Evolutionary conservation across 2,888 invertebrate genomes (phyloP).

Genomic region (Heliconius ethilla): DNA sequence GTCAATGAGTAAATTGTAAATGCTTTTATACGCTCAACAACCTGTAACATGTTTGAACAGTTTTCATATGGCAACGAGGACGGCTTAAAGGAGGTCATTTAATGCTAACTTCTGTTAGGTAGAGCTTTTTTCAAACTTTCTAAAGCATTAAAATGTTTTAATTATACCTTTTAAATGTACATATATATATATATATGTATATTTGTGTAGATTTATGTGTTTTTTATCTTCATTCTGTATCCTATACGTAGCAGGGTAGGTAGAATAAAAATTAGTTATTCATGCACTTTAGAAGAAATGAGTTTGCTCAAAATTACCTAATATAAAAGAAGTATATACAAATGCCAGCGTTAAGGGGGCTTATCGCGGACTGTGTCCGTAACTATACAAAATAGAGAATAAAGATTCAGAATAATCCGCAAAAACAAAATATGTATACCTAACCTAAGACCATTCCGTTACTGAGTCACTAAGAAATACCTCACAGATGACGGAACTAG

Average conservation of each 20-base stretch:
- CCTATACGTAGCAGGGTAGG: not conserved
- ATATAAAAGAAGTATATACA: too few species aligned
- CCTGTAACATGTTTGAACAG: slow-evolving; percentile 46
- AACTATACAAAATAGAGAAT: too few species aligned
- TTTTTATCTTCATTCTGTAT: not conserved
- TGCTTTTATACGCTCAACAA: slow-evolving; percentile 47
- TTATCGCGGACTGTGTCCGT: too few species aligned
- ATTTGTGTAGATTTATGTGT: not conserved
- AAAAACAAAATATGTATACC: too few species aligned
- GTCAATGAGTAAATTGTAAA: slow-evolving; percentile 48
- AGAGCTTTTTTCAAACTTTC: slow-evolving; percentile 19
- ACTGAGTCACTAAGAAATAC: too few species aligned
- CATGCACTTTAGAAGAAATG: too few species aligned
- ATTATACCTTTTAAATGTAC: not conserved
- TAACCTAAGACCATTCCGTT: too few species aligned
- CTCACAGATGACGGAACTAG: too few species aligned
- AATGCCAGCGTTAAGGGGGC: too few species aligned
- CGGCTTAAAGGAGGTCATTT: slow-evolving; percentile 23
- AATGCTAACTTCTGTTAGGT: slow-evolving; percentile 15
- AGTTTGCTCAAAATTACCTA: too few species aligned
- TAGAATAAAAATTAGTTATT: too few species aligned
- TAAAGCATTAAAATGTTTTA: slow-evolving; percentile 14
- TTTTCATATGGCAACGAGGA: slow-evolving; percentile 38
- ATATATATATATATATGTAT: not conserved
- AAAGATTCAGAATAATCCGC: too few species aligned